phyloP scores from a whole-genome alignment of 2,888 invertebrate genomes.

The Incurvaria masculella region DNA sequence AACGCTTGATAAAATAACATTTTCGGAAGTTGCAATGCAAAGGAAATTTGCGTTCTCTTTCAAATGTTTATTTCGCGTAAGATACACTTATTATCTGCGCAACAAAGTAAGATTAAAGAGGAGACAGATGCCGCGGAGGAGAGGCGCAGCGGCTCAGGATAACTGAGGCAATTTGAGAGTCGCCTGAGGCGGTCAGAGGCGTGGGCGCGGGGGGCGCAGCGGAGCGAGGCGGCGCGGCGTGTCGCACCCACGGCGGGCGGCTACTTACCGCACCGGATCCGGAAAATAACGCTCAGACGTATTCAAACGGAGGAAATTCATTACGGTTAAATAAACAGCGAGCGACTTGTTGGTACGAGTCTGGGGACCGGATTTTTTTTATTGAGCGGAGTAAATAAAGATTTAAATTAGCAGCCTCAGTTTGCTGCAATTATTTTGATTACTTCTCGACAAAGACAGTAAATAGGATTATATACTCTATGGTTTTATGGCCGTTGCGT shows the following conservation, averaged over 20 bases:
- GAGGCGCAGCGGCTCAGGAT: background rate
- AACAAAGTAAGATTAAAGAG: background rate
- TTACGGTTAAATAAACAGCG: slow-evolving; percentile 51
- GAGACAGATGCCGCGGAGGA: background rate
- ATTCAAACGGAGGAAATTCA: slow-evolving; percentile 52
- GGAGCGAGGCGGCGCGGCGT: no score
- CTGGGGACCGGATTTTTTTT: background rate
- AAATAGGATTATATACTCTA: no score
- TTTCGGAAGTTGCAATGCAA: no score
- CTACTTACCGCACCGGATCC: background rate
- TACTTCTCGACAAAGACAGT: no score
- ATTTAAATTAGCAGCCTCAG: background rate
- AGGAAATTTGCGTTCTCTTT: no score
- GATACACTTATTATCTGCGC: no score
- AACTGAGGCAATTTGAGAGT: background rate
- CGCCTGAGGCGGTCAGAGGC: background rate
- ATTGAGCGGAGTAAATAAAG: background rate
- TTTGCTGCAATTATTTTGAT: no score
- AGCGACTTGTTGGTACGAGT: slow-evolving; percentile 33
- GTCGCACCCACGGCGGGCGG: background rate
- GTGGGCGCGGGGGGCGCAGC: no score
- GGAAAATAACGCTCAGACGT: slow-evolving; percentile 48
- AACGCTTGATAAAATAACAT: no score
- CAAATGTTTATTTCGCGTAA: no score
- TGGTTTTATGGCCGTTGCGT: no score